phyloP scores from a whole-genome alignment of 2,113 vertebrate genomes.

The Phrynocephalus versicolor region DNA sequence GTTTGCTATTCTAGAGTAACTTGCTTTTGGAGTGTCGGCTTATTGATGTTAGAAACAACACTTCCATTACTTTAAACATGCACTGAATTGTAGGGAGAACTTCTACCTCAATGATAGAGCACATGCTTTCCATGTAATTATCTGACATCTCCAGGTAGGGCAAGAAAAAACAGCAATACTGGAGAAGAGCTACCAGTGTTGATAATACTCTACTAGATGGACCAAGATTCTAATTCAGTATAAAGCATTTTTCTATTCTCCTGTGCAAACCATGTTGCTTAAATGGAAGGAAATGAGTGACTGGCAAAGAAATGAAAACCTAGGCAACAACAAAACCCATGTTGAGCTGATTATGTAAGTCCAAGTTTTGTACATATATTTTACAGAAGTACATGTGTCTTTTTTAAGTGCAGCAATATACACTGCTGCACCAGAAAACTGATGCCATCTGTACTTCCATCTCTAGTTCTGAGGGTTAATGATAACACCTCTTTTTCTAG shows the following conservation, averaged over 20 bases:
- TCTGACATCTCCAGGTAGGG: neutral
- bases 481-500: constrained; percentile 53
- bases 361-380: constrained; percentile 1
- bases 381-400: neutral
- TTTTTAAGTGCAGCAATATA: neutral
- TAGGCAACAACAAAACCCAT: constrained; percentile 1
- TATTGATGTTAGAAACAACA: too few species aligned
- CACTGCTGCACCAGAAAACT: neutral
- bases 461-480: constrained; percentile 45
- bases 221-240: neutral
- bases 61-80: too few species aligned
- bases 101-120: too few species aligned
- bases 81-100: too few species aligned
- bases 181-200: neutral
- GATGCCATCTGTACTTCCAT: neutral
- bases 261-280: neutral
- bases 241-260: neutral
- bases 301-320: constrained; percentile 5
- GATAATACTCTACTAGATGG: neutral
- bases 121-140: too few species aligned
- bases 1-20: neutral
- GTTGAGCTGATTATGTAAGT: neutral
- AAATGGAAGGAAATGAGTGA: neutral
- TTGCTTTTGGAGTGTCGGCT: neutral
- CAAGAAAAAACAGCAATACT: neutral